These are phyloP conservation scores for Thunnus albacares DNA, from an alignment of 2,797 vertebrate genomes.

Conservation along the genomic window DNA sequence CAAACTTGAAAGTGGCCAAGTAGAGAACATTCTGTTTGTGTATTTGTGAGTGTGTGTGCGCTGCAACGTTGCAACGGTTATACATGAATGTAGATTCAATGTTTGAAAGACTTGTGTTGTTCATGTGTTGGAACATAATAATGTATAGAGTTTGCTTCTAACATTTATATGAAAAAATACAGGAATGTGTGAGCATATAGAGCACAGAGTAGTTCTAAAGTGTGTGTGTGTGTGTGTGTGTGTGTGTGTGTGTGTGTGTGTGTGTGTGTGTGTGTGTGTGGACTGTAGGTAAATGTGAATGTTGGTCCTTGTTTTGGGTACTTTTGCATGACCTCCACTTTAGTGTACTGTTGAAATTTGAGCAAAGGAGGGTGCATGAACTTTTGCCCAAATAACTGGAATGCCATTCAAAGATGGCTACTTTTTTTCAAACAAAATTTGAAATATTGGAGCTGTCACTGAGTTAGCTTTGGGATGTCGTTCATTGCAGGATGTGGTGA, in stretches of 20 bases:
- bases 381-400: conserved; percentile 58
- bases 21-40: conserved; percentile 21
- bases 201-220: conserved; percentile 10
- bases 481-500: conserved; percentile 79
- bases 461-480: conserved; percentile 70
- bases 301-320: conserved; percentile 12
- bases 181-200: conserved; percentile 19
- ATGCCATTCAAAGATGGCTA: conserved; percentile 51
- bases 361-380: conserved; percentile 47
- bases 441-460: conserved; percentile 68
- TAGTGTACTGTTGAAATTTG: conserved; percentile 29
- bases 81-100: conserved; percentile 1
- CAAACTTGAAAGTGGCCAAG: conserved; percentile 63
- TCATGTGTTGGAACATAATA: neutral
- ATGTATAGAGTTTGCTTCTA: neutral
- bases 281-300: conserved; percentile 7
- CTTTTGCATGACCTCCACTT: conserved; percentile 38
- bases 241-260: neutral
- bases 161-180: conserved; percentile 17
- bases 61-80: conserved; percentile 17
- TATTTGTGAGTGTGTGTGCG: conserved; percentile 22
- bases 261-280: neutral
- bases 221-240: neutral
- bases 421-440: conserved; percentile 44
- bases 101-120: conserved; percentile 29